phyloP scores from a whole-genome alignment of 2,113 vertebrate genomes.

The Chloropsis hardwickii region DNA sequence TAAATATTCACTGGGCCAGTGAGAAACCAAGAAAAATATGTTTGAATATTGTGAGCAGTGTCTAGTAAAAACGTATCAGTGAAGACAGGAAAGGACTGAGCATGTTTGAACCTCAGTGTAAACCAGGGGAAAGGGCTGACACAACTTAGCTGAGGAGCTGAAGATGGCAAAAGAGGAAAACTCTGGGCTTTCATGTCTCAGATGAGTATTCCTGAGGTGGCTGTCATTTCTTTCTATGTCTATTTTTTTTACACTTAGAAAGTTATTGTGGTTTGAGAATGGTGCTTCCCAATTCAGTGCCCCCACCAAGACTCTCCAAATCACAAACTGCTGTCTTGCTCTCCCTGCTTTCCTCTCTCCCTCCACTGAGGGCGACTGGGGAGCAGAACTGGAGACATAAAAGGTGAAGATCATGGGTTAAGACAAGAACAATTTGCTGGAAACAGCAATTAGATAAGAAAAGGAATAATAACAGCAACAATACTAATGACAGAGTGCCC shows the following conservation, averaged over 20 bases:
- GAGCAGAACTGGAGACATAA: background rate
- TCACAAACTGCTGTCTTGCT: accelerated
- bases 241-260: background rate
- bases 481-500: too few species aligned
- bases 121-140: background rate
- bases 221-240: background rate
- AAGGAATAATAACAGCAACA: background rate
- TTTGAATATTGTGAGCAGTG: background rate
- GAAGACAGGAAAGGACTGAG: background rate
- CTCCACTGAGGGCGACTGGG: background rate
- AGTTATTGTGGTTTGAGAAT: background rate
- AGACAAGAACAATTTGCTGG: background rate
- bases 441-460: background rate
- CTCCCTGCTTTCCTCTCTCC: background rate
- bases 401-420: background rate
- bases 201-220: background rate
- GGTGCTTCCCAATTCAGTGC: background rate
- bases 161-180: background rate
- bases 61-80: background rate
- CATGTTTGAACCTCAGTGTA: background rate
- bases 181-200: background rate
- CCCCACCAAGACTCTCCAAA: background rate
- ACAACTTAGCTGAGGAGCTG: background rate
- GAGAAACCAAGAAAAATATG: background rate
- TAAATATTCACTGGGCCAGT: background rate